Percentiles rank a stretch among this genome's conserved stretches.
phyloP scores from a whole-genome alignment of 2,113 vertebrate genomes.

The Entelurus aequoreus region DNA sequence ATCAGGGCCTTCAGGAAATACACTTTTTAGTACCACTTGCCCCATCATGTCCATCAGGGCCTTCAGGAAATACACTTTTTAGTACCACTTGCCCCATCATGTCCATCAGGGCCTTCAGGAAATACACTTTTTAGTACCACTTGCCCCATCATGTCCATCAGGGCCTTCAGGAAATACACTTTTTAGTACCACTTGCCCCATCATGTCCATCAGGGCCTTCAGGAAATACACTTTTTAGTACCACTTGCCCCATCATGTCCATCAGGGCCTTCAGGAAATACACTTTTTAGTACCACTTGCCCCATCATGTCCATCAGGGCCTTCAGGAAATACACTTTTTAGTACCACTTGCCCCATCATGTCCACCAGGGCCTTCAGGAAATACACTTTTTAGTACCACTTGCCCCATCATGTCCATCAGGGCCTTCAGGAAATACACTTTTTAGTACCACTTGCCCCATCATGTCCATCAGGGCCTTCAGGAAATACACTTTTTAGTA shows the following conservation, averaged over 20 bases:
- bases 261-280: conserved; percentile 30
- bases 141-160: conserved; percentile 87
- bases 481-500: no score
- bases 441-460: conserved; percentile 45
- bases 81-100: conserved; percentile 72
- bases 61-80: no score
- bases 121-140: no score
- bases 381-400: no score
- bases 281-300: no score
- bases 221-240: no score
- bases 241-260: conserved; percentile 82
- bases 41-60: conserved; percentile 81
- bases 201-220: conserved; percentile 74
- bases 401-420: conserved; percentile 87
- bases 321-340: no score
- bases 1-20: conserved; percentile 30
- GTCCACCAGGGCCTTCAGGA: conserved; percentile 62
- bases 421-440: no score
- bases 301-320: conserved; percentile 81
- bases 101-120: conserved; percentile 62
- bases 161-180: no score
- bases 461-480: conserved; percentile 74
- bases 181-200: conserved; percentile 45
- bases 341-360: conserved; percentile 72
- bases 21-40: no score